Evolutionary conservation across 2,888 invertebrate species (phyloP).

Genomic region (Helicoverpa assulta): DNA sequence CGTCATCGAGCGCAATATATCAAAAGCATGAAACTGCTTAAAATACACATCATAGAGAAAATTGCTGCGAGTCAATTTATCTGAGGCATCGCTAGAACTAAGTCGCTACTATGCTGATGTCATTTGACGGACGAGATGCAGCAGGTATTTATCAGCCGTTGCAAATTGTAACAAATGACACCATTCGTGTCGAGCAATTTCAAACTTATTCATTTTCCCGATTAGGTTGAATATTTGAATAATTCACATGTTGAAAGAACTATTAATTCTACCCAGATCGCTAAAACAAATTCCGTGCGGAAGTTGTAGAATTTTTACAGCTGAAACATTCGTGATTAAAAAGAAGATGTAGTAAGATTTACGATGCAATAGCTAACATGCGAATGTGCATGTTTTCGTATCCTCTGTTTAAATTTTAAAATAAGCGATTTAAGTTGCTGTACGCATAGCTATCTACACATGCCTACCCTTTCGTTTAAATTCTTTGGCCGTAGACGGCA

Average conservation of each 20-base stretch:
- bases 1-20: constrained; percentile 26
- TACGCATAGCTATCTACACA: constrained; percentile 28
- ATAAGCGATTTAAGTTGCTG: not conserved
- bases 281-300: constrained; percentile 18
- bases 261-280: constrained; percentile 19
- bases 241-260: constrained; percentile 25
- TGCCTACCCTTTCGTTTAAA: constrained; percentile 20
- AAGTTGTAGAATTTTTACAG: constrained; percentile 24
- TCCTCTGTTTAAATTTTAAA: constrained; percentile 12
- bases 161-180: constrained; percentile 66
- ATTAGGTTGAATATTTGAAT: constrained; percentile 10
- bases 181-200: constrained; percentile 56
- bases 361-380: constrained; percentile 31
- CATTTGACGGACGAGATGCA: constrained; percentile 55
- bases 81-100: constrained; percentile 39
- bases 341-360: constrained; percentile 34
- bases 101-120: constrained; percentile 51
- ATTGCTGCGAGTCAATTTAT: constrained; percentile 57
- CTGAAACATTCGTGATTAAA: constrained; percentile 24
- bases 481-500: constrained; percentile 15
- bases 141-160: constrained; percentile 48
- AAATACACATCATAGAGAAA: constrained; percentile 41
- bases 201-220: constrained; percentile 41
- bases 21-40: constrained; percentile 30
- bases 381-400: constrained; percentile 27